Base-by-base conservation (phyloP, 2,113 vertebrate genomes). In the Channa maculata region DNA sequence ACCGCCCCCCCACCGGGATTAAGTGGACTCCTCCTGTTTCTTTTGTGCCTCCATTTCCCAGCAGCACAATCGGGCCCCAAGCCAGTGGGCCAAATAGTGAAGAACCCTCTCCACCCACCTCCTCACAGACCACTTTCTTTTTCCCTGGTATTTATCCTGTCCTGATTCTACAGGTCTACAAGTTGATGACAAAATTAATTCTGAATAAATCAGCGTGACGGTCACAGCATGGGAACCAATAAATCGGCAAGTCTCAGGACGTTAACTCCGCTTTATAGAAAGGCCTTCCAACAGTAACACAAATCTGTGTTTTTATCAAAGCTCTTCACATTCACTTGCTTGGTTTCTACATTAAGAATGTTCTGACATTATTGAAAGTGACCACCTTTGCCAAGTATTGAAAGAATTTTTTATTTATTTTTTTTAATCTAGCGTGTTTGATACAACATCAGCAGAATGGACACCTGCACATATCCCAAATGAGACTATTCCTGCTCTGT, bases 21-120 rank as follows among this genome's bases (percentile, higher is more conserved):
- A 92, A 93, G 91, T 92, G 92, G 90, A 88, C 90, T 81, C 90
- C 90, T 84, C 89, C 89, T 88, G 88, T 81, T 91, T 86, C 88
- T 45, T 92, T 92, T 92, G 88, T 92, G 90, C 79, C 66, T 55
- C 75, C 61, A 65, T 89, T 90, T 91, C 92, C 88, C 89, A 83
- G 86, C 72, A 87, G 78, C 78, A 82, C 77, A 83, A 80, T 80
- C 57, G 53, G 61, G 80, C 65, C 65, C 72, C 9, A 65, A 86
- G 84, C 77, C 84, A 83, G 69, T 15, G 63, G 75, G 65, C 78
- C 75, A 41, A 65, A 65, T 4, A 67, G 69, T 37, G 34, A 45
- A 48, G 60, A 61, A 6, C 34, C 51, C 5, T n/a, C 34, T 41
- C 49, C 38, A 6, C 49, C 52, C 45, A 5, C 36, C 48, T 2